Base-by-base conservation (phyloP, 1,140 invertebrate species). In the Aphis gossypii region DNA sequence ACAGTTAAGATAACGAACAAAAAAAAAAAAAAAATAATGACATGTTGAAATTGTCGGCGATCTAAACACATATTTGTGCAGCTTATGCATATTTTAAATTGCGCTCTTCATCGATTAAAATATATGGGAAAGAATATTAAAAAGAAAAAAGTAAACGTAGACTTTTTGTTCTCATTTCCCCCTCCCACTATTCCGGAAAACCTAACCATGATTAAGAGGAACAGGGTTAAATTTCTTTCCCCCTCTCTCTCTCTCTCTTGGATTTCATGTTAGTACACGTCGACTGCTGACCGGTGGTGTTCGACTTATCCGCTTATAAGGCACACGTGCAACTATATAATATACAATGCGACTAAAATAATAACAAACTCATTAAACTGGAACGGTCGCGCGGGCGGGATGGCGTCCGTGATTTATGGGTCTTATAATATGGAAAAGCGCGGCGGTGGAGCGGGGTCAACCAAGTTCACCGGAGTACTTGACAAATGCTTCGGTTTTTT, bases 311-410 rank as follows among this genome's bases (percentile, higher is more conserved):
- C 82, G 82, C 82, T 93, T 93, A 93, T 93, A 93, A 86, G 92
- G 82, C 48, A 93, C 92, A 86, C 82, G 44, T 44, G n/a, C 46
- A n/a, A 23, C 88, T 54, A 41, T 60, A 21, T 46, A 25, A 44
- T 44, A 68, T 35, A 92, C 90, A 92, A 92, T 76, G 60, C 76
- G 82, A 93, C 76, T 93, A 86, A 93, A 93, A 93, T 93, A 93
- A 93, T 93, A 93, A 93, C 92, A 93, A 93, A 93, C 92, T 93
- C 92, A 93, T 93, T 93, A 93, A 25, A 44, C 82, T 84, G 92
- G 35, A 41, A 60, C 56, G 56, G 25, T 60, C 89, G 89, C 89
- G 56, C 89, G 89, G 89, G 89, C 89, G 89, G 89, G 11, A 90
- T 44, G 82, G 92, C 82, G 82, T 82, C 76, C 82, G 92, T 93